Evolutionary conservation across 2,888 invertebrate genomes (phyloP).

Genomic region (Drosophila mercatorum): DNA sequence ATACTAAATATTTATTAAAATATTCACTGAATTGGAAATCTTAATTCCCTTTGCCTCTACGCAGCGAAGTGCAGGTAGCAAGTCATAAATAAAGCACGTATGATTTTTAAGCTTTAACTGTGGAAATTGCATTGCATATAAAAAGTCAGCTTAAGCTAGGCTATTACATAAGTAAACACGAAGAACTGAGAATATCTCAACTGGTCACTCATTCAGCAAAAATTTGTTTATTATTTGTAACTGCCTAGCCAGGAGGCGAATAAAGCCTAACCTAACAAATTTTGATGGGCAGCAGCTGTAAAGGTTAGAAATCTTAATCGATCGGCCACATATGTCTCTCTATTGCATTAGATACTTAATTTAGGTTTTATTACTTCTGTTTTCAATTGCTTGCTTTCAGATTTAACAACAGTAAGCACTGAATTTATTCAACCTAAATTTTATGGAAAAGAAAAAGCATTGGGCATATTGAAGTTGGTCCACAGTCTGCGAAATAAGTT

Average conservation of each 20-base stretch:
- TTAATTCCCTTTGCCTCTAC: neutral
- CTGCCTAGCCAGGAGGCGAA: too few species aligned
- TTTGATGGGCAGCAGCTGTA: too few species aligned
- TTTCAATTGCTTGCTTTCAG: neutral
- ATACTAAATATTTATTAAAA: slow-evolving; percentile 5
- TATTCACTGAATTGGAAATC: neutral
- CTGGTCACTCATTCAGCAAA: too few species aligned
- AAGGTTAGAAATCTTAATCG: too few species aligned
- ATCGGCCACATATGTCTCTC: too few species aligned
- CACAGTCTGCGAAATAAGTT: neutral
- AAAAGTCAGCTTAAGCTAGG: neutral
- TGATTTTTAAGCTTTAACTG: neutral
- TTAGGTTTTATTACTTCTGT: neutral
- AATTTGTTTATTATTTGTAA: too few species aligned
- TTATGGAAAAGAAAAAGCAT: neutral
- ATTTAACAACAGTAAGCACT: neutral
- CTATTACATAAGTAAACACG: neutral
- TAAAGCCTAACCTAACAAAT: too few species aligned
- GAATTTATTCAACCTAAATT: neutral
- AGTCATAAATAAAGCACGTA: neutral
- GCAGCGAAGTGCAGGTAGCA: neutral
- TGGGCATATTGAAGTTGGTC: neutral
- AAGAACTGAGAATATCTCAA: too few species aligned
- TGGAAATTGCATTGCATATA: neutral
- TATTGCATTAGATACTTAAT: neutral